Percentiles rank a stretch among this genome's conserved stretches.
phyloP scores from a whole-genome alignment of 2,888 invertebrate species.

The Orgyia antiqua region DNA sequence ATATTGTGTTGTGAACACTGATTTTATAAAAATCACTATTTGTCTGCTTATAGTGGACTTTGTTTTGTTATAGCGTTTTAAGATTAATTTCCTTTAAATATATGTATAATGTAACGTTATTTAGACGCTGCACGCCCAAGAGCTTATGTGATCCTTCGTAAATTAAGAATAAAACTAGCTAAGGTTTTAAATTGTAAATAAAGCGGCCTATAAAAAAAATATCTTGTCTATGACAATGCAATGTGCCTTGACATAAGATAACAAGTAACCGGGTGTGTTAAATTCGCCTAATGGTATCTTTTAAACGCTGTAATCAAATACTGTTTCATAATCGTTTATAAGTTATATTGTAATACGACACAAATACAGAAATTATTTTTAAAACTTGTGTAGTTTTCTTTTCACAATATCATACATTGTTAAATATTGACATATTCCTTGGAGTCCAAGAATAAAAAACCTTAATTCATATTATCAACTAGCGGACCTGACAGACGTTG shows the following conservation, averaged over 20 bases:
- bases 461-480: no score
- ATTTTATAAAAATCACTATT: constrained; percentile 36
- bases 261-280: constrained; percentile 19
- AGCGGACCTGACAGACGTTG: no score
- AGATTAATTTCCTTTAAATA: no score
- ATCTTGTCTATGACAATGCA: constrained; percentile 27
- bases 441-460: no score
- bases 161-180: constrained; percentile 21
- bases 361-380: constrained; percentile 43
- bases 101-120: constrained; percentile 35
- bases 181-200: constrained; percentile 10
- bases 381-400: constrained; percentile 26
- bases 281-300: constrained; percentile 19
- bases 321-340: constrained; percentile 36
- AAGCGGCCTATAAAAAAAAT: constrained; percentile 13
- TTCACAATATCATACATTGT: no score
- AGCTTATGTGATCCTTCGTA: constrained; percentile 62
- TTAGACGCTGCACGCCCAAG: constrained; percentile 44
- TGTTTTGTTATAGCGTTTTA: constrained; percentile 44
- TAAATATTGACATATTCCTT: no score
- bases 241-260: constrained; percentile 33
- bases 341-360: constrained; percentile 38
- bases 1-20: constrained; percentile 48
- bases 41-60: constrained; percentile 56
- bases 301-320: constrained; percentile 23